Evolutionary conservation across 2,113 vertebrate species (phyloP).

Genomic region (Poeciliopsis occidentalis): DNA sequence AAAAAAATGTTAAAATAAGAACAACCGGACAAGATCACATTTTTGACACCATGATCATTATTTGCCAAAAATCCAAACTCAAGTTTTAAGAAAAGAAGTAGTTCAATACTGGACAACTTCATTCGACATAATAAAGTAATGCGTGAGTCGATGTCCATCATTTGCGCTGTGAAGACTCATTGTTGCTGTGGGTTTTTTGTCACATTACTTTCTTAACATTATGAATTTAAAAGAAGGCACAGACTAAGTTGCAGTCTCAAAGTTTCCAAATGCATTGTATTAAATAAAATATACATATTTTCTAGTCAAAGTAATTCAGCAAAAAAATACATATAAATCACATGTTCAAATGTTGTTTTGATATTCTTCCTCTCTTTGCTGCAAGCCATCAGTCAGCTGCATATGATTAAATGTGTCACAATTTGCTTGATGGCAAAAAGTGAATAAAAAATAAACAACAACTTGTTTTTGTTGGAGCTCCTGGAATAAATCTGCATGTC

Average conservation of each 20-base stretch:
- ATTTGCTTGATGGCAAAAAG: too few relatives aligned
- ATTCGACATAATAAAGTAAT: background rate
- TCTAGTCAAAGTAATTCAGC: background rate
- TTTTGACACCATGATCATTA: too few relatives aligned
- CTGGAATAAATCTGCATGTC: too few relatives aligned
- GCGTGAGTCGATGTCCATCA: background rate
- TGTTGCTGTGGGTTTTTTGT: background rate
- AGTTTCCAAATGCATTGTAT: background rate
- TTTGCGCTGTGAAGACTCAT: background rate
- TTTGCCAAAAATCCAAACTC: background rate
- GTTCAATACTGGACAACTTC: background rate
- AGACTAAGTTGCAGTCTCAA: background rate
- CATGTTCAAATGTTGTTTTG: background rate
- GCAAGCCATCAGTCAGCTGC: background rate
- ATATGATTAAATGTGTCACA: background rate
- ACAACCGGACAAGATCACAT: background rate
- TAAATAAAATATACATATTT: background rate
- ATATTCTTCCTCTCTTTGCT: background rate
- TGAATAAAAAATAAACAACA: too few relatives aligned
- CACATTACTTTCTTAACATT: too few relatives aligned
- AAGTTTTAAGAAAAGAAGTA: background rate
- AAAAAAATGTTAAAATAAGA: background rate
- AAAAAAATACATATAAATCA: background rate
- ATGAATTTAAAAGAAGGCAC: too few relatives aligned
- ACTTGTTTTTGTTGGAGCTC: too few relatives aligned